Conservation (phyloP, 2,113 vertebrate genomes). For the Sakesphorus luctuosus region DNA sequence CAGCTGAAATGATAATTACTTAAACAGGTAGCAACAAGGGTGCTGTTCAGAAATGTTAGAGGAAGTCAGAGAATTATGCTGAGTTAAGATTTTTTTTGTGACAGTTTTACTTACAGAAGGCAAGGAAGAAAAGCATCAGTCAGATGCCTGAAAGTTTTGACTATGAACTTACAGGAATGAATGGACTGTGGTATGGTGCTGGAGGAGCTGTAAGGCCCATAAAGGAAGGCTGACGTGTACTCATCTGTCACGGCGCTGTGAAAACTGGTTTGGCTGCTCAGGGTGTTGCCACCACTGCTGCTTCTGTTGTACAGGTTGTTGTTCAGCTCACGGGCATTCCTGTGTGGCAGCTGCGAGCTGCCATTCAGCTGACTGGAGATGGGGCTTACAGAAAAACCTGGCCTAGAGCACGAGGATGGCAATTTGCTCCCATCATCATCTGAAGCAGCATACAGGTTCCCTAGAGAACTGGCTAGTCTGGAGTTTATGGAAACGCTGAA, state of each 20-base stretch:
- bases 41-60: background rate
- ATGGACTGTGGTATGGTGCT: constrained; percentile 87
- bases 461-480: constrained; percentile 91
- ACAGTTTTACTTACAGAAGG: constrained; percentile 47
- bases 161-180: constrained; percentile 92
- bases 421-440: constrained; percentile 78
- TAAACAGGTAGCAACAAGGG: constrained; percentile 32
- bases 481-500: constrained; percentile 86
- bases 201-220: constrained; percentile 80
- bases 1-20: constrained; percentile 49
- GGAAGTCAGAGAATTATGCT: constrained; percentile 30
- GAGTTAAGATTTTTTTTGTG: constrained; percentile 10
- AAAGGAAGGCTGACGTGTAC: constrained; percentile 71
- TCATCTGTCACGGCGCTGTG: constrained; percentile 65
- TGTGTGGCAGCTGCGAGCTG: constrained; percentile 66
- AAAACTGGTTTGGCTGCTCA: constrained; percentile 58
- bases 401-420: constrained; percentile 68
- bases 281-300: constrained; percentile 64
- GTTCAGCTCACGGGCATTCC: constrained; percentile 86
- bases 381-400: constrained; percentile 71
- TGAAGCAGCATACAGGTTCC: constrained; percentile 84
- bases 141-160: constrained; percentile 38
- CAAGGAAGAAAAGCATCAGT: constrained; percentile 6
- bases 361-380: constrained; percentile 76
- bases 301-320: constrained; percentile 82